Evolutionary conservation across 1,140 invertebrate genomes (phyloP), one percentile per base, ranked within the genome.

Genomic region (Neodiprion pinetum): DNA sequence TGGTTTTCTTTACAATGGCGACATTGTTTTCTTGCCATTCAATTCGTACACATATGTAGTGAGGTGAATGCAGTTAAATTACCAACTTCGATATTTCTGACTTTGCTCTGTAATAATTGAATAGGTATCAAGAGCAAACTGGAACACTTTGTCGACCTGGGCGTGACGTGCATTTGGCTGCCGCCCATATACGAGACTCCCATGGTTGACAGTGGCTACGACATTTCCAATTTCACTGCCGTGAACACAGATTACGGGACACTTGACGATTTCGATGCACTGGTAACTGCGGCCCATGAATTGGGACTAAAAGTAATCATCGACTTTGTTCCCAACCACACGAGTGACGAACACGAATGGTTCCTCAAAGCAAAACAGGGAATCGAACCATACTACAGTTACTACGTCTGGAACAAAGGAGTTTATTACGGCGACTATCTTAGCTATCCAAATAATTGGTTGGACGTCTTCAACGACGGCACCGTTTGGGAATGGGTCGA

Each of bases 241-340:
- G 80, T 91, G 65, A 84, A 90, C 76, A 79, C 83, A 1, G 88
- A 90, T 48, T 95, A 92, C 78, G 95, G 95, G 1, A 94, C 91
- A 3, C 90, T 95, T 89, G 80, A 83, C 17, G 89, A 91, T 68
- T 90, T 92, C 72, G 82, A 88, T 49, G 53, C 74, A 0, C 79
- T 91, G 48, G 73, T 76, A 4, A 72, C 48, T 14, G 70, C 47
- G 10, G 73, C 76, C 17, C 72, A 80, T 4, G 61, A 72, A 48
- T 72, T 53, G 53, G 76, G 77, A 76, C 72, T 96, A 48, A 94
- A 94, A 82, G 80, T 91, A 40, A 85, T 95, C 1, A 77, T 95
- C 61, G 94, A 95, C 82, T 92, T 94, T 74, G 92, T 94, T 9
- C 94, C 94, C 4, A 95, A 95, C 84, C 94, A 96, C 76, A 93